Percentiles rank a stretch among this genome's conserved stretches.
These are phyloP conservation scores for Zelostemma sp. DNA, from an alignment of 1,140 invertebrate species.

Conservation along the genomic window DNA sequence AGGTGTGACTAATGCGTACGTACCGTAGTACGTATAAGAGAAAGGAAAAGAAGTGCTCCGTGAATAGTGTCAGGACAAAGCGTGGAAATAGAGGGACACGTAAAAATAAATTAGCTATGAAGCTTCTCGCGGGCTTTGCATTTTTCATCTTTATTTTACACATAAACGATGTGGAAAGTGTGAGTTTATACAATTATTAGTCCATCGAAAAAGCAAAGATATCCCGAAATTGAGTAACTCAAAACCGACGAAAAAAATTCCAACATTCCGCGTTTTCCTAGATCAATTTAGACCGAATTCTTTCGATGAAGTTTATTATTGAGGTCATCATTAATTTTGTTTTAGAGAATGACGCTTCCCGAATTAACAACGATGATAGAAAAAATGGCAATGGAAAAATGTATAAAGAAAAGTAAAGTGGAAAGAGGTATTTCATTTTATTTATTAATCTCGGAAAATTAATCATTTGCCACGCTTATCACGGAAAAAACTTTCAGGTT, in stretches of 20 bases:
- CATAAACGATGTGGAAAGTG: constrained; percentile 1
- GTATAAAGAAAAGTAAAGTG: constrained; percentile 16
- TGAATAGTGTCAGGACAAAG: neutral
- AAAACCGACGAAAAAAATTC: no score
- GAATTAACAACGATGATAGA: constrained; percentile 11
- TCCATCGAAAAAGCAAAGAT: no score
- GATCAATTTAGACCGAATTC: no score
- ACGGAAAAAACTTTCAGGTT: constrained; percentile 18
- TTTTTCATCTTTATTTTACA: neutral
- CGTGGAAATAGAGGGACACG: neutral
- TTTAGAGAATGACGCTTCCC: constrained; percentile 11
- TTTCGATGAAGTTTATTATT: no score
- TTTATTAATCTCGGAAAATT: neutral
- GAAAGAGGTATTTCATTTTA: constrained; percentile 2
- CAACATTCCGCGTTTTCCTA: no score
- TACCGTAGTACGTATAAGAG: neutral
- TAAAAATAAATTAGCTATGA: neutral
- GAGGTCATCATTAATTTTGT: neutral
- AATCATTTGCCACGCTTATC: no score
- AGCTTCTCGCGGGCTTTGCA: neutral
- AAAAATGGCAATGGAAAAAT: constrained; percentile 8
- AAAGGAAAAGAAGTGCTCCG: neutral
- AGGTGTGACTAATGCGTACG: neutral
- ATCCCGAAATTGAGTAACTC: no score
- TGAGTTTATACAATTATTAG: constrained; percentile 1